Evolutionary conservation across 2,797 vertebrate species (phyloP).

Genomic region (Apogon hyalosoma): DNA sequence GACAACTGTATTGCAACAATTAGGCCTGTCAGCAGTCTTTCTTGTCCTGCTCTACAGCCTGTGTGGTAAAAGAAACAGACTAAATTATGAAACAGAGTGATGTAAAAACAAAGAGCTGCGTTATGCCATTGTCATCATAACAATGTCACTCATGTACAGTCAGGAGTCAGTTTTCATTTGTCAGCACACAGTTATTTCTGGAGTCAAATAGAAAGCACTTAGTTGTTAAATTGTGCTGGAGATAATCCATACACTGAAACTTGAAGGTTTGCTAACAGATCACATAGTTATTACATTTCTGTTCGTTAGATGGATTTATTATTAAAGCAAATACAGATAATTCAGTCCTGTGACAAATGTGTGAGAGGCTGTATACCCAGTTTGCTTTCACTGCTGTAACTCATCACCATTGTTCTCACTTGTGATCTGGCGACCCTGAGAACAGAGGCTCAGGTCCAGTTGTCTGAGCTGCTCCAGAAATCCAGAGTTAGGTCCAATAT

Average conservation of each 20-base stretch:
- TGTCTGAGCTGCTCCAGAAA: constrained; percentile 88
- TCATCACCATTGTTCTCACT: constrained; percentile 2
- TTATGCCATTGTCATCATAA: constrained; percentile 13
- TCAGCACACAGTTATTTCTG: constrained; percentile 52
- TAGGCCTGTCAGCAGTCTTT: constrained; percentile 32
- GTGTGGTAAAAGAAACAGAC: constrained; percentile 1
- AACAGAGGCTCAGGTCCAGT: constrained; percentile 64
- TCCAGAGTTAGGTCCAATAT: constrained; percentile 87
- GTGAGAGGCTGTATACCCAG: background rate
- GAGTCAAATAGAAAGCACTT: constrained; percentile 24
- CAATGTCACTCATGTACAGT: constrained; percentile 43
- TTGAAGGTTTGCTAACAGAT: constrained; percentile 6
- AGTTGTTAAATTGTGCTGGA: background rate
- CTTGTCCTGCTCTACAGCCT: background rate
- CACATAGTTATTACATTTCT: constrained; percentile 10
- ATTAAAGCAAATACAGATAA: background rate
- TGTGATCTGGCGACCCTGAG: constrained; percentile 13
- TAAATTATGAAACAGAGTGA: constrained; percentile 20
- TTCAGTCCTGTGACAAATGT: background rate
- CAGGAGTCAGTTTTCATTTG: constrained; percentile 33
- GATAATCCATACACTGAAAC: background rate
- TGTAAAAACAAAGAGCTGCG: background rate
- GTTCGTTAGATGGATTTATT: constrained; percentile 8
- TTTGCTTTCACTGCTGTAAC: background rate
- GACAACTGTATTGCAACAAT: constrained; percentile 52